These are phyloP conservation scores for Amphiprion clarkii DNA, from an alignment of 2,797 vertebrate genomes.

Conservation along the genomic window DNA sequence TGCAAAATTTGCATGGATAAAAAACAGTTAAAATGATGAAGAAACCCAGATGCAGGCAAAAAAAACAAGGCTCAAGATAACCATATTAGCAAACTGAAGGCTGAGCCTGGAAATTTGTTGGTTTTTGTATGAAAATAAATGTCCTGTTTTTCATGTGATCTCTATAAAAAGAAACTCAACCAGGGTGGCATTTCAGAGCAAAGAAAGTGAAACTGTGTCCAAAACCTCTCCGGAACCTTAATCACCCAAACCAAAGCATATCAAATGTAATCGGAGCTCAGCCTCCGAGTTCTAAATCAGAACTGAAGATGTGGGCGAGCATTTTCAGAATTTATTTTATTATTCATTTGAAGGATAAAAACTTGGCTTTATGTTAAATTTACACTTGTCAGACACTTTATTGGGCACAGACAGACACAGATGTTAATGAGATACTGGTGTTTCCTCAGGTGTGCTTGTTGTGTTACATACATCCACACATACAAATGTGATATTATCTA, in stretches of 20 bases:
- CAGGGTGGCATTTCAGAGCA: conserved; percentile 20
- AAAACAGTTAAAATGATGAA: not conserved
- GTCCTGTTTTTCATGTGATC: conserved; percentile 8
- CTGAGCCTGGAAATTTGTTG: not conserved
- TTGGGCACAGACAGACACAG: too few relatives aligned
- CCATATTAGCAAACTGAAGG: not conserved
- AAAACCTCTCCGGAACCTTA: conserved; percentile 38
- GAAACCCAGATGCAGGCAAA: not conserved
- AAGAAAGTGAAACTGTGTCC: conserved; percentile 21
- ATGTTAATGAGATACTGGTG: too few relatives aligned
- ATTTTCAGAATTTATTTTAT: conserved; percentile 1
- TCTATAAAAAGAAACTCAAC: conserved; percentile 23
- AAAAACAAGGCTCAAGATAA: not conserved
- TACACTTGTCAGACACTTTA: not conserved
- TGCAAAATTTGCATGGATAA: not conserved
- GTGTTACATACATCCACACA: too few relatives aligned
- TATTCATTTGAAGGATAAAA: conserved; percentile 11
- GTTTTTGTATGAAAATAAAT: conserved; percentile 15
- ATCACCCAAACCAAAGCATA: conserved; percentile 27
- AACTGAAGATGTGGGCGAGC: not conserved
- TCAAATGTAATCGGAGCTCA: conserved; percentile 27
- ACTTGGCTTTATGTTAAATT: not conserved
- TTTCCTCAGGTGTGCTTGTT: too few relatives aligned
- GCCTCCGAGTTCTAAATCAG: conserved; percentile 15
- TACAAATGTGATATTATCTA: too few relatives aligned